These are phyloP conservation scores for Phylloscopus whistleri DNA, from an alignment of 2,113 vertebrate species.

Conservation along the genomic window DNA sequence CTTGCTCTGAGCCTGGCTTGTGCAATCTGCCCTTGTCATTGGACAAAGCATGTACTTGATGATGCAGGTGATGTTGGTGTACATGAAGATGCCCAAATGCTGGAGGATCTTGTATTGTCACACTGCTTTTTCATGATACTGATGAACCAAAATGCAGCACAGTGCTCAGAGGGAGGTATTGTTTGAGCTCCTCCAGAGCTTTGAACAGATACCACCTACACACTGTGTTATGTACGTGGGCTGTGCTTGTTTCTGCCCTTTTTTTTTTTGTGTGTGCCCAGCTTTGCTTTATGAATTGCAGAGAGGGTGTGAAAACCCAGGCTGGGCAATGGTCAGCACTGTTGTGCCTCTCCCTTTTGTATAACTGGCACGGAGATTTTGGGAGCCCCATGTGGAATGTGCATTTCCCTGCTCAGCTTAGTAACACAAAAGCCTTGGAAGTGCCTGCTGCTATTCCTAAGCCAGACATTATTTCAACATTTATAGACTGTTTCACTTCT, in stretches of 20 bases:
- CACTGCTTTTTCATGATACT: rapidly evolving
- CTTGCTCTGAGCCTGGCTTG: background rate
- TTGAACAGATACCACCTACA: background rate
- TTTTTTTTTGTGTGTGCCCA: background rate
- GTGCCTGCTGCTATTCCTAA: background rate
- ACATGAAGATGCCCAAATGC: background rate
- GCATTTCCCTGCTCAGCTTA: background rate
- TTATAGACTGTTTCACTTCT: background rate
- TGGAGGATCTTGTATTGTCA: background rate
- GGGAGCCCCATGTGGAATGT: background rate
- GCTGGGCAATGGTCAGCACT: background rate
- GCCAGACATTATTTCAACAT: background rate
- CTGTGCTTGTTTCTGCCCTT: background rate
- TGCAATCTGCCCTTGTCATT: background rate
- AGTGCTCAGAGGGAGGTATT: background rate
- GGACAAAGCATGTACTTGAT: rapidly evolving
- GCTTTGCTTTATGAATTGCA: background rate
- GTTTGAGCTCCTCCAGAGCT: background rate
- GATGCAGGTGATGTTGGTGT: background rate
- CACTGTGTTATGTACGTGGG: background rate
- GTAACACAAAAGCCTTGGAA: background rate
- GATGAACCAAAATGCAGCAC: background rate
- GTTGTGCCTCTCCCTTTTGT: background rate
- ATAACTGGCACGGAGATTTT: background rate
- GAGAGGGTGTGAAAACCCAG: background rate